phyloP scores from a whole-genome alignment of 2,888 invertebrate genomes.

The Melanophora roralis region DNA sequence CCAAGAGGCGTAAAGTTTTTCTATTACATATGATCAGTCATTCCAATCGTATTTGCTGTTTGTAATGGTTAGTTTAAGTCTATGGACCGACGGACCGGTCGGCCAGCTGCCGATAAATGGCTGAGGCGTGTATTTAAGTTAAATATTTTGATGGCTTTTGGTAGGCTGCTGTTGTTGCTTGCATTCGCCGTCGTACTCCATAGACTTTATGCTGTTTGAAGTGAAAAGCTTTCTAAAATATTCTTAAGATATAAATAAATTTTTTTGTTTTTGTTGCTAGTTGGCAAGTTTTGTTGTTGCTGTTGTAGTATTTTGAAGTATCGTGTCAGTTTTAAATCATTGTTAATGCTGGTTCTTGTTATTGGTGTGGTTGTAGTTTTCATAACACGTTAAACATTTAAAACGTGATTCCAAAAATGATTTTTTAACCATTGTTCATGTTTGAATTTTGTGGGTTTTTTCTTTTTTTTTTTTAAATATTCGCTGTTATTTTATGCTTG shows the following conservation, averaged over 20 bases:
- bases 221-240: constrained; percentile 61
- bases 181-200: not conserved
- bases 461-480: constrained; percentile 46
- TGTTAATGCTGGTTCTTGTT: constrained; percentile 56
- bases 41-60: constrained; percentile 13
- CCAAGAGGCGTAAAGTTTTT: constrained; percentile 38
- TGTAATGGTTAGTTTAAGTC: not conserved
- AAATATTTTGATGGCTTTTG: constrained; percentile 58
- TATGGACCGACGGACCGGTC: too few species aligned
- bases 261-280: constrained; percentile 23
- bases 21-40: constrained; percentile 46
- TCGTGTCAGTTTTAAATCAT: constrained; percentile 63
- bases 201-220: constrained; percentile 13
- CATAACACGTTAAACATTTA: constrained; percentile 62
- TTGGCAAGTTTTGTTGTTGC: constrained; percentile 18
- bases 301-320: constrained; percentile 43
- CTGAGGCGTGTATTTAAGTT: constrained; percentile 58
- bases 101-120: constrained; percentile 61
- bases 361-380: constrained; percentile 52
- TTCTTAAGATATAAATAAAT: constrained; percentile 24
- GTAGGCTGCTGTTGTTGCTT: constrained; percentile 19
- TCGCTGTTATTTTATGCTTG: constrained; percentile 9
- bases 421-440: constrained; percentile 61
- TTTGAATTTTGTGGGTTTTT: constrained; percentile 55
- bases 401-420: constrained; percentile 62